These are phyloP conservation scores for Poicephalus gulielmi DNA, from an alignment of 2,113 vertebrate species.

Conservation along the genomic window DNA sequence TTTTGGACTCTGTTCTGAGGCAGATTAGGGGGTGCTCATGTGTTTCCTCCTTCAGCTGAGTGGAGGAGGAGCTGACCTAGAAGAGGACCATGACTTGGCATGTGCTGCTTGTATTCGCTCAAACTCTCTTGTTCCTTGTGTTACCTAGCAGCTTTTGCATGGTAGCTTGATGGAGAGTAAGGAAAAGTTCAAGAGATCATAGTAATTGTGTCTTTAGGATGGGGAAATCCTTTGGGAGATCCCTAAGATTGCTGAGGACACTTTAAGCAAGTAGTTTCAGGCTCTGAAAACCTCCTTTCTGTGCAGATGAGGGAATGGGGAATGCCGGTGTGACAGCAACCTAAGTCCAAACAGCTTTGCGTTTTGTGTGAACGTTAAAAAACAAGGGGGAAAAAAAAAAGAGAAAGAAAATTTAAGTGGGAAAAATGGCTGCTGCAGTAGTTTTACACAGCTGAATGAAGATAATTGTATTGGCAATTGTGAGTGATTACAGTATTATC, in stretches of 20 bases:
- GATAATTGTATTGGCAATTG: slow-evolving; percentile 85
- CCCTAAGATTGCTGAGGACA: not conserved
- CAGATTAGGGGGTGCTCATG: not conserved
- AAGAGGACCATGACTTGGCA: not conserved
- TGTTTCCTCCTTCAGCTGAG: not conserved
- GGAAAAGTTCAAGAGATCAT: not conserved
- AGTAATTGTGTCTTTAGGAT: not conserved
- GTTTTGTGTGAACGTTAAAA: slow-evolving; percentile 37
- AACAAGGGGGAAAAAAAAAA: not conserved
- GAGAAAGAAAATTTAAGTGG: not conserved
- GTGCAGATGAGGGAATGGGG: not conserved
- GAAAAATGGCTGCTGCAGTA: slow-evolving; percentile 49
- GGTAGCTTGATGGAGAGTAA: not conserved
- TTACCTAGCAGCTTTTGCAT: not conserved
- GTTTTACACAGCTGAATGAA: slow-evolving; percentile 88
- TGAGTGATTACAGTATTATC: slow-evolving; percentile 97
- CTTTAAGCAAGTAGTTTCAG: not conserved
- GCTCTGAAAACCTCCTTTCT: not conserved
- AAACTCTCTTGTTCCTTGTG: not conserved
- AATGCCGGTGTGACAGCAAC: not conserved
- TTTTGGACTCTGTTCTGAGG: not conserved
- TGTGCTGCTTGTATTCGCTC: fast-evolving
- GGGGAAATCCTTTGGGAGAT: not conserved
- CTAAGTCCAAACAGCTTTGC: slow-evolving; percentile 1
- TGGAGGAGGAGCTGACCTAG: not conserved